Evolutionary conservation across 2,113 vertebrate genomes (phyloP), one percentile per base, ranked within the genome.

Genomic region (Megatriorchis doriae): DNA sequence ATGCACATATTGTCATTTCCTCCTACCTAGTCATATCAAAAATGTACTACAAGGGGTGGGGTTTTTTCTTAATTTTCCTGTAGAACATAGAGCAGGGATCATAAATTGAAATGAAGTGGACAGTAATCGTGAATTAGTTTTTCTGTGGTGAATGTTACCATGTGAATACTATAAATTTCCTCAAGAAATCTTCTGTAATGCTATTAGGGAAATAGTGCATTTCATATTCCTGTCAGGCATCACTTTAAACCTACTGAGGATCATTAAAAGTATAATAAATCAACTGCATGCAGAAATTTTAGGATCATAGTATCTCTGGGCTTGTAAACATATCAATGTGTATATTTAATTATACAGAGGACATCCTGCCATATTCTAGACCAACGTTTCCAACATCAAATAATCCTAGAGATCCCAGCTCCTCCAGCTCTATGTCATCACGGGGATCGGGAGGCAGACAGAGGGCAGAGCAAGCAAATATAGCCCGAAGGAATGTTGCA

Each of bases 381-480:
- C 99, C 99, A 94, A 99, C 99, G 25, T 99, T 99, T 97, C 99
- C 99, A 70, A 98, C 98, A 43, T 98, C 99, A 92, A 99, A 99
- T 97, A 99, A 98, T 96, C 99, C 99, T 43, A 97, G 99, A 97
- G 99, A 99, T 97, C 99, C 99, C 50, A 99, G 99, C 97, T 99
- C 99, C 92, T 99, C 99, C 94, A 99, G 99, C 96, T 99, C 99
- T 55, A 99, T 99, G 99, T 99, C 99, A 31, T 99, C 99, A 61
- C 98, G 99, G 98, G 99, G 99, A 32, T 99, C 99, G 32, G 99
- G 99, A 94, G 98, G 99, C 36, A 98, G 99, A 90, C 98, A 99
- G 96, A 99, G 99, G 98, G 98, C 98, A 91, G 99, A 99, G 79
- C 98, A 98, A 97, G 97, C 97, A 94, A 98, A 97, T 96, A 58